Conservation (phyloP, 1,140 invertebrate genomes). For the Drosophila hydei region DNA sequence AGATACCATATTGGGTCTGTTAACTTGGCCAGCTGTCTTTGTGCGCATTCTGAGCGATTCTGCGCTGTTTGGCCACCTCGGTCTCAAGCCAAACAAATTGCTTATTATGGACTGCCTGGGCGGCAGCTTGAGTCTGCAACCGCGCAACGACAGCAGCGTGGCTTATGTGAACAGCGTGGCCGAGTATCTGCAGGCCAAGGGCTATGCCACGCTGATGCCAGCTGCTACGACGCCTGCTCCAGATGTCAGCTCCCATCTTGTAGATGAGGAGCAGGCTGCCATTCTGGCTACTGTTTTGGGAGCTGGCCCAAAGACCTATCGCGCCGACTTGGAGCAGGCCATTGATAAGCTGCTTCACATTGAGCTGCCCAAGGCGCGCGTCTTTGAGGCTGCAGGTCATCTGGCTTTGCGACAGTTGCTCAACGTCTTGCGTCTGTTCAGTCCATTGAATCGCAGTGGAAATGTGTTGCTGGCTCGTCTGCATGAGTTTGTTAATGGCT, state of each 20-base stretch:
- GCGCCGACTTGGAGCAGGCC: conserved; percentile 62
- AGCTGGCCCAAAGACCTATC: conserved; percentile 30
- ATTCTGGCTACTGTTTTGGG: conserved; percentile 41
- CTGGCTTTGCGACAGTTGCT: conserved; percentile 38
- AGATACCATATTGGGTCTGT: conserved; percentile 41
- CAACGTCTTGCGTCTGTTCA: conserved; percentile 22
- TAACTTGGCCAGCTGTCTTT: conserved; percentile 19
- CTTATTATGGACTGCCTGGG: conserved; percentile 29
- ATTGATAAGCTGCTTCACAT: conserved; percentile 63
- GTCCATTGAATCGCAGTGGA: conserved; percentile 46
- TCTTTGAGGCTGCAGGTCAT: conserved; percentile 31
- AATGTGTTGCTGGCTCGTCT: conserved; percentile 28
- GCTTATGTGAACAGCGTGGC: conserved; percentile 31
- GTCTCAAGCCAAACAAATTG: conserved; percentile 16
- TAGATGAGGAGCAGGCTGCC: conserved; percentile 39
- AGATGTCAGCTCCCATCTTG: background rate
- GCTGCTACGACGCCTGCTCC: background rate
- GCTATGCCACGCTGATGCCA: background rate
- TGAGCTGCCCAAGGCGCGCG: conserved; percentile 48
- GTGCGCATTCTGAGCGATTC: conserved; percentile 30
- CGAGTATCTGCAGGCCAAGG: conserved; percentile 8
- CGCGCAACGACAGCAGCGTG: background rate
- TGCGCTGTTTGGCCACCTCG: conserved; percentile 31
- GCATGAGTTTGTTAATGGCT: conserved; percentile 9
- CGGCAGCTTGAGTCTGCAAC: background rate